Base-by-base conservation (phyloP, 2,113 vertebrate species). In the Ceuthmochares aereus region DNA sequence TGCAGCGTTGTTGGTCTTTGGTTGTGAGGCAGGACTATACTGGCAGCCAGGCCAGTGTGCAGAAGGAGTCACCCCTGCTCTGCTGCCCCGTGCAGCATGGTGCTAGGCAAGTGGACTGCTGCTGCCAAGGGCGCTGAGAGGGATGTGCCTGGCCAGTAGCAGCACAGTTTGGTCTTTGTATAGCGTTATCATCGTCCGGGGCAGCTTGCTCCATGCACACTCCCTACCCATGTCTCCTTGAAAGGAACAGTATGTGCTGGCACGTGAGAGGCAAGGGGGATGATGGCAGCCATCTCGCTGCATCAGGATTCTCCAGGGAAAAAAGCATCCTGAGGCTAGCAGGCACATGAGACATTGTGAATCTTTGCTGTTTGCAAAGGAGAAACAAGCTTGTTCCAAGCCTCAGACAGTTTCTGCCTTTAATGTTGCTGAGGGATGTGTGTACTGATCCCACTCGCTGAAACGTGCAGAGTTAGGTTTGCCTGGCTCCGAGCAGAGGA, bases 271-370 rank as follows among this genome's bases (percentile, higher is more conserved):
- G 47, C 47, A 23, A 49, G 59, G 42, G 49, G 51, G 25, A 17
- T 36, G 34, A 49, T 58, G 22, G 12, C 51, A 27, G 36, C 58
- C 43, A 4, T 42, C 76, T 51, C 36, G 0, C 59, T 51, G 59
- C 59, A 10, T 30, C 52, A 16, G 45, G 36, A 25, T 21, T 60
- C 36, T 21, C 32, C 18, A 10, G 37, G 47, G 14, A 49, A 42
- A 26, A 51, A 22, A 58, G 26, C 59, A 15, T 27, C 36, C 51
- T 3, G 36, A 37, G 60, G 43, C 52, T 7, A 10, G 42, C 8
- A 2, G 5, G 29, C 0, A 2, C 14, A 18, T 4, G 4, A 45
- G 37, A 7, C 1, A 3, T 55, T 54, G 73, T 12, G 36, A 36
- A 27, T 70, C 40, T 20, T 20, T 8, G 30, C 47, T 42, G 43